These are phyloP conservation scores for Cephalophus harveyi DNA, from an alignment of 2,113 vertebrate genomes.

Conservation along the genomic window DNA sequence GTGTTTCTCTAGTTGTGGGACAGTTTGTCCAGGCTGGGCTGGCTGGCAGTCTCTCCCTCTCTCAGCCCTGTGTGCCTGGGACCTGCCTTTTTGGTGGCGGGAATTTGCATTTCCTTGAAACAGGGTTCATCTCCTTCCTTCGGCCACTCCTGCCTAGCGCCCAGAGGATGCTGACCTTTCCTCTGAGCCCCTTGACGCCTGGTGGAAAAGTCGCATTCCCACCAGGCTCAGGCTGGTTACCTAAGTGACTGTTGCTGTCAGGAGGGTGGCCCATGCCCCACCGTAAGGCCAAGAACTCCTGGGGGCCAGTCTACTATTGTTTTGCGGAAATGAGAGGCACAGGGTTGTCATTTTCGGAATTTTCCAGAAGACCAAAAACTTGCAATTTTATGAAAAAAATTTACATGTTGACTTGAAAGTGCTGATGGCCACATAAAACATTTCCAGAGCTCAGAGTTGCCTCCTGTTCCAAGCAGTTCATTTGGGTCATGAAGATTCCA, in stretches of 20 bases:
- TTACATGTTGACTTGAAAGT: not conserved
- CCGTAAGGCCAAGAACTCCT: not conserved
- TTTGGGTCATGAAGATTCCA: not conserved
- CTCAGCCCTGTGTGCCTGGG: not conserved
- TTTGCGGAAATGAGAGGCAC: not conserved
- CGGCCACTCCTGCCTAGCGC: fast-evolving
- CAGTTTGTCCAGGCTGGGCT: not conserved
- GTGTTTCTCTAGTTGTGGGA: not conserved
- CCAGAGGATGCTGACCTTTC: not conserved
- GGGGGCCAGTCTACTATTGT: too few relatives aligned
- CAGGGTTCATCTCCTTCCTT: not conserved
- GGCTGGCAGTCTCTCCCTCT: not conserved
- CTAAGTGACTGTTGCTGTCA: not conserved
- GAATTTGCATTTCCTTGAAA: not conserved
- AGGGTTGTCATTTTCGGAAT: not conserved
- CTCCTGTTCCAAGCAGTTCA: not conserved
- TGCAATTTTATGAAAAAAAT: not conserved
- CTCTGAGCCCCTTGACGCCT: not conserved
- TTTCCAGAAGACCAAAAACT: not conserved
- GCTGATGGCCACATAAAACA: not conserved
- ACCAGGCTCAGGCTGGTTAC: not conserved
- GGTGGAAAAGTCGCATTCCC: not conserved
- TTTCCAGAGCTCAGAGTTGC: not conserved
- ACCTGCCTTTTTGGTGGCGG: not conserved
- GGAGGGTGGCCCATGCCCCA: too few relatives aligned